Conservation (phyloP, 2,113 vertebrate species). For the Amphiprion ocellaris region DNA sequence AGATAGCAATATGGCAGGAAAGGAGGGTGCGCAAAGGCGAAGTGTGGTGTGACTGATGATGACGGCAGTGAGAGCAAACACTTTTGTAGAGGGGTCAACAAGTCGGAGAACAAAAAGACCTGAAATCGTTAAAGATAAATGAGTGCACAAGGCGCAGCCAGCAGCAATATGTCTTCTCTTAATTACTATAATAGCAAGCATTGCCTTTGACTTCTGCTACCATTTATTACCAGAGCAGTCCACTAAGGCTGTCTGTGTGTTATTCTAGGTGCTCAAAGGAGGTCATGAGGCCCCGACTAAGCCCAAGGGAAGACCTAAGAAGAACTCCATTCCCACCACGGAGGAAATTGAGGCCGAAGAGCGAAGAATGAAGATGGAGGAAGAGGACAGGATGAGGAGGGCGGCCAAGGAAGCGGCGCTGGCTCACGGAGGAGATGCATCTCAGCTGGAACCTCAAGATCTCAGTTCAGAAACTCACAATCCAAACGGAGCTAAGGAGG, state of each 20-base stretch:
- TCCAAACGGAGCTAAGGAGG: slow-evolving; percentile 45
- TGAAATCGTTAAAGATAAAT: slow-evolving; percentile 80
- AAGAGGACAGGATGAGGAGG: slow-evolving; percentile 77
- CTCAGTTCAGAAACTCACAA: slow-evolving; percentile 66
- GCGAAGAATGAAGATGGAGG: slow-evolving; percentile 85
- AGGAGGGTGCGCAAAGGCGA: slow-evolving; percentile 39
- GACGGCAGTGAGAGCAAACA: slow-evolving; percentile 69
- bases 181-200: slow-evolving; percentile 82
- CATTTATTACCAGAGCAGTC: slow-evolving; percentile 70
- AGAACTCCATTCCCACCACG: slow-evolving; percentile 98
- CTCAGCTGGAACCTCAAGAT: slow-evolving; percentile 79
- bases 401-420: not conserved
- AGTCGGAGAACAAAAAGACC: slow-evolving; percentile 63
- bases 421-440: slow-evolving; percentile 40
- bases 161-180: slow-evolving; percentile 79
- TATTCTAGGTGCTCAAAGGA: slow-evolving; percentile 94
- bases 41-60: slow-evolving; percentile 68
- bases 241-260: slow-evolving; percentile 61
- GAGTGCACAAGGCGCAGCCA: slow-evolving; percentile 56
- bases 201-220: slow-evolving; percentile 71
- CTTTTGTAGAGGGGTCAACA: slow-evolving; percentile 76
- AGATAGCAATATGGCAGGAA: slow-evolving; percentile 16
- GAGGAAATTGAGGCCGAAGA: slow-evolving; percentile 98
- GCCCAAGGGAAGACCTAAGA: slow-evolving; percentile 98
- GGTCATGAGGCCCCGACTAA: slow-evolving; percentile 98